These are phyloP conservation scores for Oxystoma pomonae DNA, from an alignment of 2,888 invertebrate species.

Conservation along the genomic window DNA sequence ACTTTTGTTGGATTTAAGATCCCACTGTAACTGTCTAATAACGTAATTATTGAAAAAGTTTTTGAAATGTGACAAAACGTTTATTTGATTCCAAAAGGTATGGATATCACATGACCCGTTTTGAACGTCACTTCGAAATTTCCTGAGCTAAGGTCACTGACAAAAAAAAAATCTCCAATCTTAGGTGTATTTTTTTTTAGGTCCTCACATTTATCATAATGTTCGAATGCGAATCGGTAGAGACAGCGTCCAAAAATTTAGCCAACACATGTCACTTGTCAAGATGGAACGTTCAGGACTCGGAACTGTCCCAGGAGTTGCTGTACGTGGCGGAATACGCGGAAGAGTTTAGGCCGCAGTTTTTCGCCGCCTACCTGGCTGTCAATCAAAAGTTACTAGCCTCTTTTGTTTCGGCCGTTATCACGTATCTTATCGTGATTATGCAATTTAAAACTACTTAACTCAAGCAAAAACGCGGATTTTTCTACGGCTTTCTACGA, in stretches of 20 bases:
- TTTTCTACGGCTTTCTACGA: too few species aligned
- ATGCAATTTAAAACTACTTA: neutral
- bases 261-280: neutral
- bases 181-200: neutral
- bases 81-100: too few species aligned
- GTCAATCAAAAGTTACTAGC: neutral
- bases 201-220: neutral
- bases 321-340: neutral
- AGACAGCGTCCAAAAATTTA: neutral
- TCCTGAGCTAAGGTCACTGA: neutral
- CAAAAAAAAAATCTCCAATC: neutral
- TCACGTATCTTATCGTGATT: neutral
- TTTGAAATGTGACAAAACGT: too few species aligned
- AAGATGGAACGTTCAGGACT: neutral
- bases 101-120: neutral
- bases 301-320: neutral
- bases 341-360: neutral
- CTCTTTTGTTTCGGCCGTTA: neutral
- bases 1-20: too few species aligned
- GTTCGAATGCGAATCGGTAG: neutral
- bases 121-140: neutral
- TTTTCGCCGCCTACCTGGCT: neutral
- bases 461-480: too few species aligned
- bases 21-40: too few species aligned
- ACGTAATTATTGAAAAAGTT: too few species aligned